Conservation (phyloP, 2,888 invertebrate species). For the Seira sanloemensis region DNA sequence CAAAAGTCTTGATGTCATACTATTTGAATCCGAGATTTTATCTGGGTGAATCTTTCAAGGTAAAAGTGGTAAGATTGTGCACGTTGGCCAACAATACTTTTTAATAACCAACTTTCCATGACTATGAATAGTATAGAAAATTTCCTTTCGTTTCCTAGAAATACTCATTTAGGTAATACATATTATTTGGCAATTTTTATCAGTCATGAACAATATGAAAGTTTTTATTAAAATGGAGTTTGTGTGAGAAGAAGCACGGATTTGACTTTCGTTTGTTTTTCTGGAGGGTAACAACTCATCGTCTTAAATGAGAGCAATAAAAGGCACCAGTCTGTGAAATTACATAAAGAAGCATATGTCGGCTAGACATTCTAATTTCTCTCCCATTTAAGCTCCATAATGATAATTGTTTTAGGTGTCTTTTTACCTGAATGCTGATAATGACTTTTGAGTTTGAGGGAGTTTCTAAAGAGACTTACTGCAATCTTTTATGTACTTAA, state of each 20-base stretch:
- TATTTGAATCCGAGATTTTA: too few relatives aligned
- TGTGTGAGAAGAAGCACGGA: neutral
- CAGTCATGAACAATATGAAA: too few relatives aligned
- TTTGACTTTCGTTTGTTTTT: neutral
- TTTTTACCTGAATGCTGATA: conserved; percentile 50
- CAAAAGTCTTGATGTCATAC: too few relatives aligned
- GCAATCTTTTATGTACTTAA: conserved; percentile 10
- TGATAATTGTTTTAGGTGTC: conserved; percentile 35
- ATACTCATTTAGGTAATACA: too few relatives aligned
- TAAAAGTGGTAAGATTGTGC: too few relatives aligned
- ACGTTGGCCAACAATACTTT: too few relatives aligned
- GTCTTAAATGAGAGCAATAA: conserved; percentile 35
- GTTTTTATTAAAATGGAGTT: neutral
- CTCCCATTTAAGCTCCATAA: conserved; percentile 22
- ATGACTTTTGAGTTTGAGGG: conserved; percentile 44
- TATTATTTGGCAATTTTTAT: too few relatives aligned
- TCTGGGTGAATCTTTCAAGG: too few relatives aligned
- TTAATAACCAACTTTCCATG: too few relatives aligned
- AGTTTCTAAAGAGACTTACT: conserved; percentile 20
- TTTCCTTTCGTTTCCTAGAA: neutral
- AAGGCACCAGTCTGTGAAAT: conserved; percentile 49
- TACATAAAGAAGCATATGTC: conserved; percentile 38
- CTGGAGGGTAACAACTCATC: neutral
- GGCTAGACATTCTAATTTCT: conserved; percentile 36
- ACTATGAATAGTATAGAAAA: neutral